Conservation (phyloP, 2,113 vertebrate species). For the Lagopus leucura region DNA sequence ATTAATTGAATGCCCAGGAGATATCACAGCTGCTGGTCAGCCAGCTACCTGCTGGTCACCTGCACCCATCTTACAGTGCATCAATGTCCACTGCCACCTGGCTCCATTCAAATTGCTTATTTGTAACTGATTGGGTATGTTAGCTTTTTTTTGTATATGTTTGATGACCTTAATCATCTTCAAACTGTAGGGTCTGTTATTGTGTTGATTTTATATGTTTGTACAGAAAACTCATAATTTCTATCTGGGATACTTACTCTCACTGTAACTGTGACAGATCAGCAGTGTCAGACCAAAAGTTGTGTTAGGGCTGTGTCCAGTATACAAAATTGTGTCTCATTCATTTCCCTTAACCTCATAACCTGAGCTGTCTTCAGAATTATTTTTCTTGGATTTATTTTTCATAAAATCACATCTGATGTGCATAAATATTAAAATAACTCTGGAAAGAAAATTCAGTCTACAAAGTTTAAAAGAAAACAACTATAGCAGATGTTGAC, state of each 20-base stretch:
- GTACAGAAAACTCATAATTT: background rate
- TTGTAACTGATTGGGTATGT: background rate
- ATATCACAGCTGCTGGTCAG: background rate
- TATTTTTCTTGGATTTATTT: background rate
- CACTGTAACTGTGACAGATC: background rate
- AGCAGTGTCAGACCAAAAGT: background rate
- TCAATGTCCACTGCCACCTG: background rate
- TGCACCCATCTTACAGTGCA: background rate
- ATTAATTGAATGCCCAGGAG: slow-evolving; percentile 46
- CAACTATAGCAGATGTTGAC: background rate
- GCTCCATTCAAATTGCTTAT: background rate
- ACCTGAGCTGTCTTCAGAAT: background rate
- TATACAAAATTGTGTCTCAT: background rate
- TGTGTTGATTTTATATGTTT: background rate
- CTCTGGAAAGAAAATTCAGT: background rate
- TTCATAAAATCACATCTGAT: background rate
- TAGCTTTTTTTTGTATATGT: background rate
- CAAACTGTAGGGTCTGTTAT: background rate
- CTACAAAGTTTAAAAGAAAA: background rate
- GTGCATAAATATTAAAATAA: background rate
- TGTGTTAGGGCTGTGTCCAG: background rate
- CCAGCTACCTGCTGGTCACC: background rate
- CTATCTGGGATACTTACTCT: background rate
- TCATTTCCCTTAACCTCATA: background rate
- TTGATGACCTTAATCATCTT: background rate